Base-by-base conservation (phyloP, 1,140 invertebrate species). In the Drosophila mayri region DNA sequence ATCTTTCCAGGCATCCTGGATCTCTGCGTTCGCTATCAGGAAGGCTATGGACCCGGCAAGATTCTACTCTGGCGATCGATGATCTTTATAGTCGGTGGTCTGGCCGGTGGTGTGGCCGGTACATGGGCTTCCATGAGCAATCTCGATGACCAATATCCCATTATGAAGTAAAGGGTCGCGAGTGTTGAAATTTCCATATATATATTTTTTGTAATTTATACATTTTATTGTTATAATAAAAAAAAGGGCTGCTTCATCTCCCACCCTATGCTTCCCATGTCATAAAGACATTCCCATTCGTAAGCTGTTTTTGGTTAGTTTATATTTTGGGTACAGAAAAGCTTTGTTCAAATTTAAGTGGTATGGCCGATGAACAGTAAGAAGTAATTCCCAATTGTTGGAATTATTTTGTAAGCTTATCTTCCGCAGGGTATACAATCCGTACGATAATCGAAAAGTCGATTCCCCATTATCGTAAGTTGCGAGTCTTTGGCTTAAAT, bases 1-100 rank as follows among this genome's bases (percentile, higher is more conserved):
- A 86, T 85, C 46, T 74, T 67, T 67, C 82, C 82, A 18, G 78
- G 78, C 28, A 65, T 85, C 30, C 37, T 85, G 18, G 58, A 85
- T 52, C 28, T 85, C 3, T 85, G 78, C 28, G 58, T 75, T 16
- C 49, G 41, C 9, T 85, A 85, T 38, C n/a, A 28, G 8, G 20
- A 59, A 1, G 82, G 82, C 30, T 85, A 86, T 47, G 82, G 82
- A 2, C 47, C 16, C 4, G 55, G 58, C 1, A 67, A 49, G 18
- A 41, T 78, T 0, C 7, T 61, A 0, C 37, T 85, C 11, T 62
- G 49, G 49, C 78, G 82, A 16, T 74, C 82, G 0, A 5, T 79
- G 2, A 0, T 71, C 0, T 81, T 86, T 4, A 85, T 85, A 2
- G 16, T 9, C 1, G 30, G 74, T 18, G 82, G 82, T 0, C 12